phyloP scores from a whole-genome alignment of 2,888 invertebrate species.

The Cantharis flavilabris region DNA sequence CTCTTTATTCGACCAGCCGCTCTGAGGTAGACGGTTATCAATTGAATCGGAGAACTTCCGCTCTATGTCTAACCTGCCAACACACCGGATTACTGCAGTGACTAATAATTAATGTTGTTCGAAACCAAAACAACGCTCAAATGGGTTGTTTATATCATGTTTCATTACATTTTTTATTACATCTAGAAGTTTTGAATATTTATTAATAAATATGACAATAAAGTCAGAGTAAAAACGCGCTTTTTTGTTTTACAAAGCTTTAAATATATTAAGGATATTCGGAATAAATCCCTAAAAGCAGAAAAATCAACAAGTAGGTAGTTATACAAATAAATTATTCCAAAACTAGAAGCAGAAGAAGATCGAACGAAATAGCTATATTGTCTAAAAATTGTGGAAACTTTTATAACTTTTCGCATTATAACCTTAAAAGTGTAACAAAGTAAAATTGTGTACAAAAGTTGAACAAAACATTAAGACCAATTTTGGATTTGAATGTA shows the following conservation, averaged over 20 bases:
- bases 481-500: conserved; percentile 36
- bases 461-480: conserved; percentile 19
- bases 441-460: conserved; percentile 35
- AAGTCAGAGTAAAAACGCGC: conserved; percentile 8
- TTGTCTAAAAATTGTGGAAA: conserved; percentile 28
- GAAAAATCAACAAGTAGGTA: conserved; percentile 29
- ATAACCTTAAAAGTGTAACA: conserved; percentile 35
- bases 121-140: not conserved
- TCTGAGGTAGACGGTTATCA: no score
- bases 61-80: not conserved
- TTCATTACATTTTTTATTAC: not conserved
- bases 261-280: conserved; percentile 9
- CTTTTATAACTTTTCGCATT: conserved; percentile 35
- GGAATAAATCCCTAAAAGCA: conserved; percentile 21
- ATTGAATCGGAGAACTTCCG: not conserved
- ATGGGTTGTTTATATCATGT: not conserved
- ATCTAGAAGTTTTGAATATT: not conserved
- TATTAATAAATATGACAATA: conserved; percentile 8
- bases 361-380: conserved; percentile 21
- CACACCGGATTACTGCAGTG: not conserved
- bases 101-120: not conserved
- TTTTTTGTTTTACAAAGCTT: conserved; percentile 18
- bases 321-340: conserved; percentile 28
- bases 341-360: conserved; percentile 14
- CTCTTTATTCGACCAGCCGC: no score